A percentile compares a stretch with the other conserved stretches of the same genome.
Conservation (phyloP, 2,113 vertebrate genomes). For the Lepus americanus region DNA sequence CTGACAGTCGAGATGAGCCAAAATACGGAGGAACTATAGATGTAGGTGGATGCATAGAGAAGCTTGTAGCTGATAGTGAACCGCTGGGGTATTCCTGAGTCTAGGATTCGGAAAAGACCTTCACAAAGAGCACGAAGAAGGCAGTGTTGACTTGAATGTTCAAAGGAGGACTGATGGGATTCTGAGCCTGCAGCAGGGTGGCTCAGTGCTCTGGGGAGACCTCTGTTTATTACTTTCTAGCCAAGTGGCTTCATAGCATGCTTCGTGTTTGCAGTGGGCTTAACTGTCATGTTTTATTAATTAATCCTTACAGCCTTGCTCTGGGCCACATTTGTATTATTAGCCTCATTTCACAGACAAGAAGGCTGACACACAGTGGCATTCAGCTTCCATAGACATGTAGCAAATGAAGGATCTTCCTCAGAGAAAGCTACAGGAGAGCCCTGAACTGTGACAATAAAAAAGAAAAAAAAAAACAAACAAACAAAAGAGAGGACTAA, state of each 20-base stretch:
- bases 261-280: slow-evolving; percentile 58
- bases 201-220: neutral
- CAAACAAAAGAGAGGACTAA: neutral
- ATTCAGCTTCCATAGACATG: neutral
- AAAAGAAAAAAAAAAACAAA: neutral
- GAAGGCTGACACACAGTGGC: neutral
- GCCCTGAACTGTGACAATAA: neutral
- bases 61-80: neutral
- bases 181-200: neutral
- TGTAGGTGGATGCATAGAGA: neutral
- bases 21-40: neutral
- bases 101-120: neutral
- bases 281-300: slow-evolving; percentile 79
- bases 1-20: neutral
- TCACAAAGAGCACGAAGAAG: neutral
- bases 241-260: slow-evolving; percentile 27
- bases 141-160: neutral
- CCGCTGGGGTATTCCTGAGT: neutral
- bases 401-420: neutral
- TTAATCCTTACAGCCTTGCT: slow-evolving; percentile 71
- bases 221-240: slow-evolving; percentile 55
- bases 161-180: neutral
- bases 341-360: slow-evolving; percentile 63
- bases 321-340: slow-evolving; percentile 66
- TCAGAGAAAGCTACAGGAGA: neutral